Percentiles rank a stretch among this genome's conserved stretches.
These are phyloP conservation scores for Nymphalis io DNA, from an alignment of 1,140 invertebrate genomes.

Conservation along the genomic window DNA sequence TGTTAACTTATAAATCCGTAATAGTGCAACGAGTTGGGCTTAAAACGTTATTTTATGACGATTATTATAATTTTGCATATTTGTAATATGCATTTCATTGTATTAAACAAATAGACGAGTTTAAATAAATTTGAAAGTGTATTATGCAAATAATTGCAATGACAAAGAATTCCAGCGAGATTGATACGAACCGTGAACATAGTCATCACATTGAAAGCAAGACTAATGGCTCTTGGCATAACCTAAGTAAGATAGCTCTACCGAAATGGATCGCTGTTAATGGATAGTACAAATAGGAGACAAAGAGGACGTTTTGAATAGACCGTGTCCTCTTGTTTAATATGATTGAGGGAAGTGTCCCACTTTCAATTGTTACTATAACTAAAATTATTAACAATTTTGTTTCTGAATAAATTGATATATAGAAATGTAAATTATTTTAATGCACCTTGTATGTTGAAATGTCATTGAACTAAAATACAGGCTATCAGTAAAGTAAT, in stretches of 20 bases:
- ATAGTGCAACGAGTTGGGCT: too few species aligned
- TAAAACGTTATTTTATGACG: too few species aligned
- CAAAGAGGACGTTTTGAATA: conserved; percentile 37
- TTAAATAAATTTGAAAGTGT: background rate
- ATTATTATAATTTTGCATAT: too few species aligned
- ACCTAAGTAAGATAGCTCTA: conserved; percentile 28
- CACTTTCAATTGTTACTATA: background rate
- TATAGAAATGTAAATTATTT: too few species aligned
- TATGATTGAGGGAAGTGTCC: conserved; percentile 11
- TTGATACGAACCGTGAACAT: conserved; percentile 20
- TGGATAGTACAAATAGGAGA: conserved; percentile 37
- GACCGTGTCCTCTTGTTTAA: conserved; percentile 6
- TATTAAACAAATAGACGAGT: background rate
- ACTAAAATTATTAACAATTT: conserved; percentile 3
- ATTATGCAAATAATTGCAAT: too few species aligned
- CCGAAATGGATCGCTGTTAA: conserved; percentile 32
- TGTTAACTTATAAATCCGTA: too few species aligned
- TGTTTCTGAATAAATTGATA: too few species aligned
- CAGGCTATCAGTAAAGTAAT: too few species aligned
- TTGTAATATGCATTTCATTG: too few species aligned
- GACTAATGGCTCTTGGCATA: conserved; percentile 33
- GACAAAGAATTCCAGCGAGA: conserved; percentile 12
- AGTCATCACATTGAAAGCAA: conserved; percentile 35
- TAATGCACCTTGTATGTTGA: too few species aligned
- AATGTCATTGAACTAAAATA: too few species aligned